Evolutionary conservation across 1,140 invertebrate species (phyloP).

Genomic region (Drosophila serrata): DNA sequence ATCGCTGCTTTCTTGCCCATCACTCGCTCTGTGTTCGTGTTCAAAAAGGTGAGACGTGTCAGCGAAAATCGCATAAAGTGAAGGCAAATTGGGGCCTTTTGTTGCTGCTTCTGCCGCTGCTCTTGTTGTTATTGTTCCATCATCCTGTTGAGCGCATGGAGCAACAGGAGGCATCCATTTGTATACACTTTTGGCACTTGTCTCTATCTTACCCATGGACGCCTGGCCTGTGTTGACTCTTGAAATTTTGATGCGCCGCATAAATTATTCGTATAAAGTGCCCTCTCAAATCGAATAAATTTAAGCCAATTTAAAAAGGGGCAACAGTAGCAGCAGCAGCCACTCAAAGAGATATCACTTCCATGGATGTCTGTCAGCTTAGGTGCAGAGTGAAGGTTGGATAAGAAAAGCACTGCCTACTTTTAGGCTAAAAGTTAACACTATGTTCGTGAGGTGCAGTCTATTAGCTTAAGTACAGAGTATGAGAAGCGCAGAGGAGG

Average conservation of each 20-base stretch:
- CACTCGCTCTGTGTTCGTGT: constrained; percentile 28
- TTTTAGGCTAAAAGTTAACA: constrained; percentile 15
- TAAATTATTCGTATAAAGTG: constrained; percentile 60
- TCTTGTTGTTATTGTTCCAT: constrained; percentile 41
- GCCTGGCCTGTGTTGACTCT: constrained; percentile 35
- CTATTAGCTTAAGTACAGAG: neutral
- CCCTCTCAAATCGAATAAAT: constrained; percentile 61
- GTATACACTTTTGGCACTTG: constrained; percentile 52
- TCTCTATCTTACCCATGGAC: constrained; percentile 19
- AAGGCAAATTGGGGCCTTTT: constrained; percentile 57
- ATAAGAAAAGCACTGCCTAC: neutral
- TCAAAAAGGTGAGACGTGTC: constrained; percentile 59
- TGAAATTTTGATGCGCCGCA: constrained; percentile 57
- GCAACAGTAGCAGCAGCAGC: constrained; percentile 21
- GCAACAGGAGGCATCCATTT: constrained; percentile 57
- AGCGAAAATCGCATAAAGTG: constrained; percentile 58
- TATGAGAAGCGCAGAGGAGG: constrained; percentile 6
- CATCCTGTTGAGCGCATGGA: constrained; percentile 51
- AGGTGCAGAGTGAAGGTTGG: neutral
- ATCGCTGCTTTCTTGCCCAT: constrained; percentile 23
- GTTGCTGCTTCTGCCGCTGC: constrained; percentile 31
- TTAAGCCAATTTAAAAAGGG: constrained; percentile 66
- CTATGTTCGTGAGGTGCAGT: neutral
- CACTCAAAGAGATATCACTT: constrained; percentile 35
- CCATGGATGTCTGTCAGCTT: constrained; percentile 1